Base-by-base conservation (phyloP, 2,888 invertebrate genomes). In the Nectonema munidae region DNA sequence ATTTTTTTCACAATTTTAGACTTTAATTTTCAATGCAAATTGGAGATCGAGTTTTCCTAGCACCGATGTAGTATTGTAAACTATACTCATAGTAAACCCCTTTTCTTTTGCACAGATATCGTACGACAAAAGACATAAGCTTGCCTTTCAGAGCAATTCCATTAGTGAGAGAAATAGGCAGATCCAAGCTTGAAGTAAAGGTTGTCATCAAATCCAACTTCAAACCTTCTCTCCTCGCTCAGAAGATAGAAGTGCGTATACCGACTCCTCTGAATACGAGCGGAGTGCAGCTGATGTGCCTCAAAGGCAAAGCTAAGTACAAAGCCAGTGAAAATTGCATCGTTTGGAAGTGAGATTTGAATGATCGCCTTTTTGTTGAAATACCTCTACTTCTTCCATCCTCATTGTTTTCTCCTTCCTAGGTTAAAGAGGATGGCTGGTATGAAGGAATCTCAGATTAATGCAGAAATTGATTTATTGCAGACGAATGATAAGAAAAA, bases 281-380 rank as follows among this genome's bases (percentile, higher is more conserved):
- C 37, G 89, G 95, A 1, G 95, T 95, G 2, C 89, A 95, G 52
- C 64, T 99, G 47, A 86, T 99, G 50, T 99, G 95, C 51, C 65
- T 95, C 53, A 99, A 95, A 55, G 95, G 89, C 3, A 89, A 89
- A 54, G 95, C 95, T 25, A 95, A 95, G 55, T 99, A 99, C 56
- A 99, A 99, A 61, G 79, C 95, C 1, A 86, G 86, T 1, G 95
- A 99, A 59, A 99, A 99, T 56, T 95, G 95, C 37, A 95, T 99
- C 48, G 70, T 72, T 20, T 72, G 72, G 71, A 83, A 83, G 70
- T 74, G 53, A 67, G 70, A 64, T 42, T 18, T 25, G 16, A 18
- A 25, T 25, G 6, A 25, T 6, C 25, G 9, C 19, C n/a, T 42
- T 13, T 20, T 39, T 9, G 15, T 11, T 11, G 5, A 16, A 29